These are phyloP conservation scores for Punctoribates punctum DNA, from an alignment of 2,888 invertebrate genomes.

Conservation along the genomic window DNA sequence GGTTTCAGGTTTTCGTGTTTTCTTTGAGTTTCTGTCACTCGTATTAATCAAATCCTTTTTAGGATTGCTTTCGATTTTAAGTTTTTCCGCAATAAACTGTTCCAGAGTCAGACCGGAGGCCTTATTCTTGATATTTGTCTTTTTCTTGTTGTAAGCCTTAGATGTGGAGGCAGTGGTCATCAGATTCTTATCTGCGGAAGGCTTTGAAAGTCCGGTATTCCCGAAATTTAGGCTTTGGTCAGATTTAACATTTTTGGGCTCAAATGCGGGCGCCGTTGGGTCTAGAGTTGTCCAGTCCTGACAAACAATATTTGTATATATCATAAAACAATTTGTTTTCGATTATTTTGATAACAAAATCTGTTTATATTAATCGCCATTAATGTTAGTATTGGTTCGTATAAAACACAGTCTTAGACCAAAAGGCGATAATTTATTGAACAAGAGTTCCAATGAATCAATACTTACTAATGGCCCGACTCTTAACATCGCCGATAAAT, in stretches of 20 bases:
- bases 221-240: too few relatives aligned
- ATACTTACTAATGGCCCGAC: background rate
- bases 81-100: conserved; percentile 23
- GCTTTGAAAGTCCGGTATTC: background rate
- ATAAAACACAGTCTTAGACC: too few relatives aligned
- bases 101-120: background rate
- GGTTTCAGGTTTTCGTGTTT: background rate
- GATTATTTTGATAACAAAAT: background rate
- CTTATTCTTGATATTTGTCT: background rate
- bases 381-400: too few relatives aligned
- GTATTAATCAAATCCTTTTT: background rate
- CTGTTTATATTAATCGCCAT: too few relatives aligned
- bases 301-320: too few relatives aligned
- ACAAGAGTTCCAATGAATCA: background rate
- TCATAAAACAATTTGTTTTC: background rate
- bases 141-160: background rate
- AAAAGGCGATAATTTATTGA: too few relatives aligned
- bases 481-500: background rate
- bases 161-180: background rate
- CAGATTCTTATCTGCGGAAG: background rate
- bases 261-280: background rate
- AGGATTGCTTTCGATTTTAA: background rate
- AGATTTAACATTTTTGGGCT: background rate
- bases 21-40: background rate
- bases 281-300: conserved; percentile 13